Conservation (phyloP, 2,888 invertebrate genomes). For the Pterostichus niger region DNA sequence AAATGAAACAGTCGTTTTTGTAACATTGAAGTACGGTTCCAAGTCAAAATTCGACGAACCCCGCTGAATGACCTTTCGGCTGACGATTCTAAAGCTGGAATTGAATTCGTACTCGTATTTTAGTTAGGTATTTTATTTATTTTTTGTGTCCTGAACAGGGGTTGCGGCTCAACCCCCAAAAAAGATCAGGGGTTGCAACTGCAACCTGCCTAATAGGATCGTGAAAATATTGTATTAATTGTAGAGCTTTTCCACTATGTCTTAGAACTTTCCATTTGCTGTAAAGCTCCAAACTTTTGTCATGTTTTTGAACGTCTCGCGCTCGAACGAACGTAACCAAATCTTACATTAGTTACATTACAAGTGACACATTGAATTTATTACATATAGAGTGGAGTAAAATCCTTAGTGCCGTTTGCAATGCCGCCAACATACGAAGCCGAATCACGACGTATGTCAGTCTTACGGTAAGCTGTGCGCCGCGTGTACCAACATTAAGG, state of each 20-base stretch:
- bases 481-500: conserved; percentile 8
- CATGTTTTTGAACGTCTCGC: not conserved
- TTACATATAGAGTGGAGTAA: not conserved
- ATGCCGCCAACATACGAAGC: not conserved
- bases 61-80: too few relatives aligned
- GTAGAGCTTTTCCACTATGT: not conserved
- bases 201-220: too few relatives aligned
- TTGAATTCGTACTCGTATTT: too few relatives aligned
- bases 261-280: not conserved
- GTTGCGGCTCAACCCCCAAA: too few relatives aligned
- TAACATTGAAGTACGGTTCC: too few relatives aligned
- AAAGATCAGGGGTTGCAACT: too few relatives aligned
- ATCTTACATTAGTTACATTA: conserved; percentile 1
- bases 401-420: not conserved
- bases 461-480: conserved; percentile 5
- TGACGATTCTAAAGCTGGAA: too few relatives aligned
- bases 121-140: too few relatives aligned
- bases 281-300: not conserved
- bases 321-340: not conserved
- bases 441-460: conserved; percentile 33
- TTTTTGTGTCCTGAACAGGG: too few relatives aligned
- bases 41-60: too few relatives aligned
- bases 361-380: conserved; percentile 15
- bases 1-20: too few relatives aligned
- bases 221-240: too few relatives aligned